Evolutionary conservation across 1,140 invertebrate genomes (phyloP).

Genomic region (Zeugodacus cucurbitae): DNA sequence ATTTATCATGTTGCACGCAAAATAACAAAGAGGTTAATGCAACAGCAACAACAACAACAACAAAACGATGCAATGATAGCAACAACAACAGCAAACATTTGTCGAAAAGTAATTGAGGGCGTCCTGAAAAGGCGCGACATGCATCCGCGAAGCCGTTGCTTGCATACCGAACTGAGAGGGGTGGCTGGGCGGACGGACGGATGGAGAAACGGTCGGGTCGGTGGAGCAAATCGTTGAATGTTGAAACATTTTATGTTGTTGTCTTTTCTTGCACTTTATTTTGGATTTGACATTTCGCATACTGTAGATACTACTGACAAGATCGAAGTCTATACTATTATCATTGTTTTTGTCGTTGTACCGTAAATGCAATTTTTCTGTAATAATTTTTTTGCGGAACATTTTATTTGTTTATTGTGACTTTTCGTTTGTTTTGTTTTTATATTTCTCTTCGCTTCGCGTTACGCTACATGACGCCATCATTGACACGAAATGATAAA

Average conservation of each 20-base stretch:
- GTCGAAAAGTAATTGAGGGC: slow-evolving; percentile 37
- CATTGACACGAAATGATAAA: slow-evolving; percentile 40
- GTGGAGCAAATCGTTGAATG: neutral
- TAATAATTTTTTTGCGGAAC: neutral
- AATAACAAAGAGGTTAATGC: neutral
- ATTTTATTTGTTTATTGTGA: slow-evolving; percentile 11
- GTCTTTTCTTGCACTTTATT: neutral
- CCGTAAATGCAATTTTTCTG: slow-evolving; percentile 19
- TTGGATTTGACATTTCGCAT: neutral
- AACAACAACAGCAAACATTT: neutral
- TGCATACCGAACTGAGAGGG: neutral
- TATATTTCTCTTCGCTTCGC: neutral
- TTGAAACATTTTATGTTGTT: neutral
- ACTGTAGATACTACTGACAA: neutral
- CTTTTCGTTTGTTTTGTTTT: slow-evolving; percentile 7
- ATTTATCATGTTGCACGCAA: slow-evolving; percentile 28
- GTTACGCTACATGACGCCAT: slow-evolving; percentile 30
- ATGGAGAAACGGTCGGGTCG: neutral
- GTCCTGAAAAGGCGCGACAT: slow-evolving; percentile 27
- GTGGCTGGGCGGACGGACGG: neutral
- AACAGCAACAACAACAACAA: neutral
- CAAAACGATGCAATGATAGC: neutral
- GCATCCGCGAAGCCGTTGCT: slow-evolving; percentile 24
- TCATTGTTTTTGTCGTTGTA: neutral
- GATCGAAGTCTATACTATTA: neutral